Conservation (phyloP, 2,113 vertebrate species). For the Dipodomys spectabilis region DNA sequence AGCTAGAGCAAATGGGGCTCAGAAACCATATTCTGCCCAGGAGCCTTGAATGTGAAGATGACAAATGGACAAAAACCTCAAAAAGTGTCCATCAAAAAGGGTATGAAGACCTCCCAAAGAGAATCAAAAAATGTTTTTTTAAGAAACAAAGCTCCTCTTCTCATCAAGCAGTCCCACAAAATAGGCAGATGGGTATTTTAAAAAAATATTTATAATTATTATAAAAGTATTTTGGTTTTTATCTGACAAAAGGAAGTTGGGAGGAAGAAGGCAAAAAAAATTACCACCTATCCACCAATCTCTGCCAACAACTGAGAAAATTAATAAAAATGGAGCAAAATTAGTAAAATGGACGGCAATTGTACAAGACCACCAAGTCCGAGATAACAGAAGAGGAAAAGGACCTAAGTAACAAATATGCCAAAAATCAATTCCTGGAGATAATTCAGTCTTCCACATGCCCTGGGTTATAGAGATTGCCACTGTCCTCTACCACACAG, state of each 20-base stretch:
- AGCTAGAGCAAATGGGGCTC: background rate
- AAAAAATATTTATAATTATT: too few species aligned
- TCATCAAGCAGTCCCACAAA: background rate
- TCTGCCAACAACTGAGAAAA: too few species aligned
- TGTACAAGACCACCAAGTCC: background rate
- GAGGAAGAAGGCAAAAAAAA: background rate
- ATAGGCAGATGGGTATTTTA: background rate
- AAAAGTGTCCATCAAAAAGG: background rate
- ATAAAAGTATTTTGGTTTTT: background rate
- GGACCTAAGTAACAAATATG: fast-evolving
- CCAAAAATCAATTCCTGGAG: background rate
- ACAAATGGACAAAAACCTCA: background rate
- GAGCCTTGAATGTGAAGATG: background rate
- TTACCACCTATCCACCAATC: background rate
- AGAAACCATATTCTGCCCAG: background rate
- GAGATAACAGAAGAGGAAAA: too few species aligned
- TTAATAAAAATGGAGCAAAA: too few species aligned
- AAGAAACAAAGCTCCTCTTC: background rate
- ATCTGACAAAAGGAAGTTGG: background rate
- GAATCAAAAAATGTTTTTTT: background rate
- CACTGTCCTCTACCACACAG: background rate
- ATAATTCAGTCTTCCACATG: too few species aligned
- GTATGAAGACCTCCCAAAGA: background rate
- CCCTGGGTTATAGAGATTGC: too few species aligned
- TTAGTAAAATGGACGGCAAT: background rate